These are phyloP conservation scores for Euwallacea similis DNA, from an alignment of 1,140 invertebrate species.

Conservation along the genomic window DNA sequence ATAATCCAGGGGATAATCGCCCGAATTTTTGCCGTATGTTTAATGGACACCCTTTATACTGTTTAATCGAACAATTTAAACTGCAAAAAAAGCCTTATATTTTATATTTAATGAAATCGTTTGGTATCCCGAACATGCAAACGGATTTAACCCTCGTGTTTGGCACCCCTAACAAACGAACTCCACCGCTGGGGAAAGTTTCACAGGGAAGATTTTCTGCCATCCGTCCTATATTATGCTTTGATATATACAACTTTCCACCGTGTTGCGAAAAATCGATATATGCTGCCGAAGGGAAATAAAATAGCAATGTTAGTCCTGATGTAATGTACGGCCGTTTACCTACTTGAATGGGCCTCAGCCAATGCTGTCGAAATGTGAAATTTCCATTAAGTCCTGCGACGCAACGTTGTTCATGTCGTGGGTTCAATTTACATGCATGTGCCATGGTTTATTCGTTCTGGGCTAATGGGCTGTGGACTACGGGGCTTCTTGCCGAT, in stretches of 20 bases:
- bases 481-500: background rate
- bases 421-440: no score
- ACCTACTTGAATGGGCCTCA: no score
- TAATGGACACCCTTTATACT: no score
- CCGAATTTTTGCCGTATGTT: no score
- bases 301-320: no score
- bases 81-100: no score
- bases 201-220: conserved; percentile 6
- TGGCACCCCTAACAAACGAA: conserved; percentile 6
- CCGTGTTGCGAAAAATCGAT: conserved; percentile 1
- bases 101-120: background rate
- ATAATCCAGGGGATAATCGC: no score
- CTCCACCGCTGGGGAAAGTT: background rate
- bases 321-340: no score
- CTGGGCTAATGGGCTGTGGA: background rate
- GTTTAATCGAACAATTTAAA: no score
- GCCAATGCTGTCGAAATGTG: no score
- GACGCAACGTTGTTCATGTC: no score
- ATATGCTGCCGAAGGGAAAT: background rate
- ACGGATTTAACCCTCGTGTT: conserved; percentile 2
- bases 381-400: no score
- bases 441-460: background rate
- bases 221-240: background rate
- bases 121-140: background rate
- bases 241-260: conserved; percentile 10